phyloP scores from a whole-genome alignment of 2,113 vertebrate genomes.

The Pogona vitticeps region DNA sequence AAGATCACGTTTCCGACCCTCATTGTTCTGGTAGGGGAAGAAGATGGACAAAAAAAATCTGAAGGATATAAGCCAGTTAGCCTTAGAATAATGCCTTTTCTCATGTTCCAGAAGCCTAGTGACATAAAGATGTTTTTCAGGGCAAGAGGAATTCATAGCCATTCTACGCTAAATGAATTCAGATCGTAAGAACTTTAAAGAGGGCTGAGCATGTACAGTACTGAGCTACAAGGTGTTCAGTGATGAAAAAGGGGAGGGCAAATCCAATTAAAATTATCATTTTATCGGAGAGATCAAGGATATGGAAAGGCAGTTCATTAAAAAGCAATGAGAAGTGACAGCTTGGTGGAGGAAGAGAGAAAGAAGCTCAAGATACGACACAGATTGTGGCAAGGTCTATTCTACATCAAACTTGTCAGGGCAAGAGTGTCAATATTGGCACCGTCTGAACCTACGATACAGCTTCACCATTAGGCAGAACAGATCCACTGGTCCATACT shows the following conservation, averaged over 20 bases:
- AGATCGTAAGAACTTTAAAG: background rate
- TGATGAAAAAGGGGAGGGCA: background rate
- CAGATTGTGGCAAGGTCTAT: background rate
- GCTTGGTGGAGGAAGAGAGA: background rate
- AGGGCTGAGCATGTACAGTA: background rate
- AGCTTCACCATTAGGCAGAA: too few species aligned
- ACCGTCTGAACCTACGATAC: background rate
- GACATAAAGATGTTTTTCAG: background rate
- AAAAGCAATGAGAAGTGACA: background rate
- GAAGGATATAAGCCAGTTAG: background rate
- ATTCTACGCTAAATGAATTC: background rate
- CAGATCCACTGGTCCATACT: background rate
- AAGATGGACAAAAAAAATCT: background rate
- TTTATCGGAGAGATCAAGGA: background rate
- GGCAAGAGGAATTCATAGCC: too few species aligned
- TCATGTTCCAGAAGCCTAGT: background rate
- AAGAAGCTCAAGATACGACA: background rate
- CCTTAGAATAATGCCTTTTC: background rate
- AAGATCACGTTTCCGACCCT: background rate
- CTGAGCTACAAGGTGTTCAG: too few species aligned
- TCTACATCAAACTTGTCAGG: too few species aligned
- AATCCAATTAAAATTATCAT: background rate
- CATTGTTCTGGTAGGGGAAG: background rate
- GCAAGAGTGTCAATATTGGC: background rate
- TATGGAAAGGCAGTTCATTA: background rate